A percentile compares a stretch with the other conserved stretches of the same genome.
Evolutionary conservation across 2,113 vertebrate species (phyloP).

Genomic region (Euleptes europaea): DNA sequence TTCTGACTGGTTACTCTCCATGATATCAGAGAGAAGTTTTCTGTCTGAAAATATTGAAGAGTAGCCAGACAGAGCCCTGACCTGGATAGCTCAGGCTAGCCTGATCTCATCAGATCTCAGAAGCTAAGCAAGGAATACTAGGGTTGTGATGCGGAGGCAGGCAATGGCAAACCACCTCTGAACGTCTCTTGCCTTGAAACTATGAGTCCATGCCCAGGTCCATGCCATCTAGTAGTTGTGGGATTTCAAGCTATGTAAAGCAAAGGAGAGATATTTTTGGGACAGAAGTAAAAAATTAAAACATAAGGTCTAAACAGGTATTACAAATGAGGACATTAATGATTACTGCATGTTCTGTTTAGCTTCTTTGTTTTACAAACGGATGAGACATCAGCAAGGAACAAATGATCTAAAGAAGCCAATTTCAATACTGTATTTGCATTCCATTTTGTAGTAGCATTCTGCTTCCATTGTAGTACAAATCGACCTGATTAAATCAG

Average conservation of each 20-base stretch:
- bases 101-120: no score
- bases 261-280: background rate
- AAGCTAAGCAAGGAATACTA: no score
- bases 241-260: background rate
- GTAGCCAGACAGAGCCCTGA: no score
- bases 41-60: no score
- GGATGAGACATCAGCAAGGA: background rate
- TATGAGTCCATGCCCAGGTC: no score
- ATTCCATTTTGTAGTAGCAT: conserved; percentile 37
- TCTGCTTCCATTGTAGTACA: conserved; percentile 57
- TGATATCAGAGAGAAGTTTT: no score
- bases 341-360: fast-evolving
- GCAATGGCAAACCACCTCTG: no score
- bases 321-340: fast-evolving
- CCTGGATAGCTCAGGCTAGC: no score
- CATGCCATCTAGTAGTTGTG: background rate
- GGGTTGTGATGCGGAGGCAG: no score
- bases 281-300: background rate
- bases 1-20: no score
- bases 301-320: background rate
- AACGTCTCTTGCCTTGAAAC: no score
- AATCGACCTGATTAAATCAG: conserved; percentile 67
- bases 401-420: background rate
- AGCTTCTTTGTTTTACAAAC: fast-evolving
- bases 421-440: conserved; percentile 16